These are phyloP conservation scores for Onthophagus taurus DNA, from an alignment of 1,140 invertebrate species.

Conservation along the genomic window DNA sequence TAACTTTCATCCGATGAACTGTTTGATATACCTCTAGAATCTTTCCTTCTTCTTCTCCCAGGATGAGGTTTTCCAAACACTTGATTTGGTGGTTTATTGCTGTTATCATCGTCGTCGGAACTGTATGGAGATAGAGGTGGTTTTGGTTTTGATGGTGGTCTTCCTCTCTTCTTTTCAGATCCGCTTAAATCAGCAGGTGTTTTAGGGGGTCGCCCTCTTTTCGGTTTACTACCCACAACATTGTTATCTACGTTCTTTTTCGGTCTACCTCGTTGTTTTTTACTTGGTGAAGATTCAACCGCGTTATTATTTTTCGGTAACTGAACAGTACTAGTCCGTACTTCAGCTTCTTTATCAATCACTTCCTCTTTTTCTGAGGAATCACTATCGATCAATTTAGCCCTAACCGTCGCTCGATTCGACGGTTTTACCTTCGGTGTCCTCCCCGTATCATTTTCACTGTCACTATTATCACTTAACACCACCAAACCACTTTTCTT, in stretches of 20 bases:
- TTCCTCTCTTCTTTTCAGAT: slow-evolving; percentile 14
- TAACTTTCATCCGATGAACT: slow-evolving; percentile 9
- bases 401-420: slow-evolving; percentile 25
- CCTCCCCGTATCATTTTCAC: slow-evolving; percentile 24
- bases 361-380: slow-evolving; percentile 19
- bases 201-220: slow-evolving; percentile 38
- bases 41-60: slow-evolving; percentile 19
- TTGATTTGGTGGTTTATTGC: too few species aligned
- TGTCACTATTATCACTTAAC: slow-evolving; percentile 22
- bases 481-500: slow-evolving; percentile 17
- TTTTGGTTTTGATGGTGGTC: slow-evolving; percentile 12
- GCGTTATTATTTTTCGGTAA: slow-evolving; percentile 7
- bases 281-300: slow-evolving; percentile 15
- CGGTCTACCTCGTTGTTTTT: slow-evolving; percentile 29
- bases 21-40: slow-evolving; percentile 17
- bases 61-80: slow-evolving; percentile 22
- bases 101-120: slow-evolving; percentile 29
- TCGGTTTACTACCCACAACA: slow-evolving; percentile 16
- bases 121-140: slow-evolving; percentile 25
- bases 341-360: neutral
- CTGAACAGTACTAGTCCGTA: neutral
- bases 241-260: slow-evolving; percentile 37
- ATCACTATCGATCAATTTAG: slow-evolving; percentile 30
- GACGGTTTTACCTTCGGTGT: slow-evolving; percentile 26
- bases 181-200: slow-evolving; percentile 19